A percentile compares a stretch with the other conserved stretches of the same genome.
Conservation (phyloP, 37 sponge, comb jelly and placozoan species). For the Corticium candelabrum region DNA sequence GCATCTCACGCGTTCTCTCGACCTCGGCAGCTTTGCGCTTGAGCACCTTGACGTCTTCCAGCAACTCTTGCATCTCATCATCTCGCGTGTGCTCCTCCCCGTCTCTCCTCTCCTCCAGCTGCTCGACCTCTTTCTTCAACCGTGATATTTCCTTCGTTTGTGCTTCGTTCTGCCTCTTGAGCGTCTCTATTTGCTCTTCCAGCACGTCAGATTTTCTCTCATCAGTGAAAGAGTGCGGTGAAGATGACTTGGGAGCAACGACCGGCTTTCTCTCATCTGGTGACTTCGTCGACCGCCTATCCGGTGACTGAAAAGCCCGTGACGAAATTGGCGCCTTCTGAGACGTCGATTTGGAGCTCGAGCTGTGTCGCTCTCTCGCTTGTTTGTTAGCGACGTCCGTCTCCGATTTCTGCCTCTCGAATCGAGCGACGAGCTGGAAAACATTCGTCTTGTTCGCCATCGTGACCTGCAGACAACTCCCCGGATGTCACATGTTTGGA, state of each 20-base stretch:
- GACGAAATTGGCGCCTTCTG: not conserved
- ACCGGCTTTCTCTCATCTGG: not conserved
- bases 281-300: not conserved
- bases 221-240: not conserved
- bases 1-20: not conserved
- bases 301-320: not conserved
- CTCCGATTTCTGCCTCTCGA: not conserved
- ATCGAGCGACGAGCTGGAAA: not conserved
- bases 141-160: not conserved
- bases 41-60: constrained; percentile 9
- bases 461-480: too few species aligned
- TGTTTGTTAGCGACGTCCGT: not conserved
- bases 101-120: not conserved
- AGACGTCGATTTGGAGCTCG: not conserved
- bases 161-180: not conserved
- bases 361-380: not conserved
- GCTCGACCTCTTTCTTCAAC: not conserved
- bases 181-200: not conserved
- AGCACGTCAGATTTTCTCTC: not conserved
- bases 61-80: not conserved
- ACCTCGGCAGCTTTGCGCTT: not conserved
- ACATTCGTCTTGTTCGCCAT: not conserved
- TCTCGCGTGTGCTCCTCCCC: not conserved
- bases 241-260: not conserved
- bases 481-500: too few species aligned